A percentile compares a stretch with the other conserved stretches of the same genome.
Evolutionary conservation across 2,888 invertebrate species (phyloP).

Genomic region (Orthosia incerta): DNA sequence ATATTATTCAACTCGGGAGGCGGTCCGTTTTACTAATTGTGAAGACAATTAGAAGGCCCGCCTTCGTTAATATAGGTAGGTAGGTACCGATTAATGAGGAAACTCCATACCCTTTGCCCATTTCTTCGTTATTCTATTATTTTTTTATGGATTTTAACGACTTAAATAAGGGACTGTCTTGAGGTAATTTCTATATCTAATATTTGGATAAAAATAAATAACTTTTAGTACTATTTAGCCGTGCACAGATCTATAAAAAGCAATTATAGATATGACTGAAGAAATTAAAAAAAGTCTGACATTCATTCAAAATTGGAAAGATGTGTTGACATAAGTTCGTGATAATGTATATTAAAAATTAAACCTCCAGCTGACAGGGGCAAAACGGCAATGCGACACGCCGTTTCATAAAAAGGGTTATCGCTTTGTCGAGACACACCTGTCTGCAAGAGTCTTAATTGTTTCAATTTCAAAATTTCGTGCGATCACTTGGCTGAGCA

Average conservation of each 20-base stretch:
- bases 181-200: neutral
- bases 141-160: slow-evolving; percentile 48
- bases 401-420: neutral
- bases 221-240: neutral
- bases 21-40: slow-evolving; percentile 81
- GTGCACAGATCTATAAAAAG: neutral
- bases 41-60: slow-evolving; percentile 85
- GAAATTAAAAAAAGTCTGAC: neutral
- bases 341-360: neutral
- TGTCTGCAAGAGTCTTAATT: neutral
- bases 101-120: slow-evolving; percentile 75
- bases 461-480: neutral
- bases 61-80: slow-evolving; percentile 77
- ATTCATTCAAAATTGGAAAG: too few species aligned
- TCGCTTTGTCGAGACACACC: neutral
- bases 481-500: neutral
- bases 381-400: neutral
- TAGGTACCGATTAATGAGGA: slow-evolving; percentile 82
- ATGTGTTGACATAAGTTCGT: too few species aligned
- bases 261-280: neutral
- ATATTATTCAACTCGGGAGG: slow-evolving; percentile 36
- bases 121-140: slow-evolving; percentile 61
- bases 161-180: neutral
- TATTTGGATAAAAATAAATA: neutral
- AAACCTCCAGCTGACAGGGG: neutral